Conservation (phyloP, 2,797 vertebrate genomes). For the Lacerta bilineata region DNA sequence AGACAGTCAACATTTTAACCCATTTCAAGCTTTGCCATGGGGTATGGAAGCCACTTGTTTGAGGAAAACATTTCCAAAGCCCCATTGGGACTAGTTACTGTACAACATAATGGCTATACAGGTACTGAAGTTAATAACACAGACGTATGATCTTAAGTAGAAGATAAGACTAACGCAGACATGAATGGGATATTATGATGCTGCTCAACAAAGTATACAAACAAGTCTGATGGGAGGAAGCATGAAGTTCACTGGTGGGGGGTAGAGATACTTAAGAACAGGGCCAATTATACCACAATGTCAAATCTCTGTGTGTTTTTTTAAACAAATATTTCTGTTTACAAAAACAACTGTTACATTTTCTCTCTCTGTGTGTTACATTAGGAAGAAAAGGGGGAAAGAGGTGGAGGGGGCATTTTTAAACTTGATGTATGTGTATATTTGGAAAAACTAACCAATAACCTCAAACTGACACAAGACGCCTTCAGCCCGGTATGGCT, state of each 20-base stretch:
- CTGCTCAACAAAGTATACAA: not conserved
- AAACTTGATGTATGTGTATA: too few relatives aligned
- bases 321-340: too few relatives aligned
- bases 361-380: too few relatives aligned
- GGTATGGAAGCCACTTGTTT: not conserved
- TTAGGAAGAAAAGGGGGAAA: not conserved
- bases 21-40: not conserved
- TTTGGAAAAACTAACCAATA: too few relatives aligned
- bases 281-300: not conserved
- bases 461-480: too few relatives aligned
- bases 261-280: not conserved
- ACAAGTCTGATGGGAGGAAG: not conserved
- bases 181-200: not conserved
- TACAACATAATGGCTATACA: not conserved
- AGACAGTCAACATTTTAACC: not conserved
- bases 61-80: conserved; percentile 10
- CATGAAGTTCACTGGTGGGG: not conserved
- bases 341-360: too few relatives aligned
- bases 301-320: not conserved
- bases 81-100: not conserved
- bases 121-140: not conserved
- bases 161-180: not conserved
- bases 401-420: too few relatives aligned
- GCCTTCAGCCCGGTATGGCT: too few relatives aligned
- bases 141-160: not conserved